phyloP scores from a whole-genome alignment of 2,888 invertebrate species.

The Aleiodes alternator region DNA sequence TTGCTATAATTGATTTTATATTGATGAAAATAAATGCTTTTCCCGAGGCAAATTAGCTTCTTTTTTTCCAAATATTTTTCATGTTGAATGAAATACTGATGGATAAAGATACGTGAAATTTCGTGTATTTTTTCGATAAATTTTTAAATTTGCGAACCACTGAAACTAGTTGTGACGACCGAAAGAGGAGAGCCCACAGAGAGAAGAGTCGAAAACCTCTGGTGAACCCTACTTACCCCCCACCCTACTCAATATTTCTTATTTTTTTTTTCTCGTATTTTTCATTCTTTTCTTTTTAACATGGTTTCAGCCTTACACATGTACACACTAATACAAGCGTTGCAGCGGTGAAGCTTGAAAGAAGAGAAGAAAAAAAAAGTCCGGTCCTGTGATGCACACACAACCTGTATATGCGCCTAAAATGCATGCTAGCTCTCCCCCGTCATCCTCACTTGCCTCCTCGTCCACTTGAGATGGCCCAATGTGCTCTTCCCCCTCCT shows the following conservation, averaged over 20 bases:
- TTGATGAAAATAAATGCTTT: no score
- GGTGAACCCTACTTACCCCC: constrained; percentile 76
- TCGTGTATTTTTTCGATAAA: neutral
- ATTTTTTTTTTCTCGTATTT: neutral
- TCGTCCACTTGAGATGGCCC: constrained; percentile 23
- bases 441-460: constrained; percentile 33
- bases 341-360: no score
- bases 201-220: constrained; percentile 74
- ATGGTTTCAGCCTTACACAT: constrained; percentile 49
- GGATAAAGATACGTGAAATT: neutral
- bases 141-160: constrained; percentile 72
- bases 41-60: no score
- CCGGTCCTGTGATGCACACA: constrained; percentile 40
- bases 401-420: constrained; percentile 68
- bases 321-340: constrained; percentile 31
- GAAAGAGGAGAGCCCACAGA: constrained; percentile 34
- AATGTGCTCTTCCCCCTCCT: constrained; percentile 32
- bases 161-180: constrained; percentile 70
- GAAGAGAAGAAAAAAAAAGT: neutral
- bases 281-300: constrained; percentile 60
- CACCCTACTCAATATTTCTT: constrained; percentile 56
- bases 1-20: no score
- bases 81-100: no score
- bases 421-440: constrained; percentile 70
- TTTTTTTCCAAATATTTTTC: no score